These are phyloP conservation scores for Leptoclinus maculatus DNA, from an alignment of 2,797 vertebrate species.

Conservation along the genomic window DNA sequence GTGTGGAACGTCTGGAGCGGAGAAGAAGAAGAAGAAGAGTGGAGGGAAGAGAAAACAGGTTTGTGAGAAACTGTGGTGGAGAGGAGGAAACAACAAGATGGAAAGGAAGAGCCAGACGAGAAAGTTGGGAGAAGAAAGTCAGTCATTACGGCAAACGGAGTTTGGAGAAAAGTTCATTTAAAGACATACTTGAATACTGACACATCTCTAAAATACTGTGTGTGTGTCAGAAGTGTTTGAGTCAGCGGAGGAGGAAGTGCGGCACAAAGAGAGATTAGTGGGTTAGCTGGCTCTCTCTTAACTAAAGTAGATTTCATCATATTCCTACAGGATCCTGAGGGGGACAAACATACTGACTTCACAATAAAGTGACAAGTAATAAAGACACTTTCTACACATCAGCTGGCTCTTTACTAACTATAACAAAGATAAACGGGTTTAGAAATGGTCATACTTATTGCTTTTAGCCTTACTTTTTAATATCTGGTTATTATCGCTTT, in stretches of 20 bases:
- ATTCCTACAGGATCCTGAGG: too few relatives aligned
- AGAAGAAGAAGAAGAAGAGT: background rate
- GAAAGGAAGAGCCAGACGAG: background rate
- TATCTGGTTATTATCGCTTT: too few relatives aligned
- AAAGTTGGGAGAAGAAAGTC: background rate
- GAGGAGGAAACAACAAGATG: background rate
- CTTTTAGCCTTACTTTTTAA: too few relatives aligned
- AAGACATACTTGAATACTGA: background rate
- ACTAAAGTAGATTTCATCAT: too few relatives aligned
- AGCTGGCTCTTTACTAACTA: too few relatives aligned
- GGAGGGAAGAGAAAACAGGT: background rate
- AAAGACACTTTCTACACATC: too few relatives aligned
- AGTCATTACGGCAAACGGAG: background rate
- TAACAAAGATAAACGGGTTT: background rate
- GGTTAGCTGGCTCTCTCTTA: too few relatives aligned
- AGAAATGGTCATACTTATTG: too few relatives aligned
- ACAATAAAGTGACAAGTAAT: too few relatives aligned
- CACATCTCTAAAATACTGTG: background rate
- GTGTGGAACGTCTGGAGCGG: slow-evolving; percentile 91
- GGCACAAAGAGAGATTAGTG: too few relatives aligned
- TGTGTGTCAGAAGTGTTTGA: background rate
- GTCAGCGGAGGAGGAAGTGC: too few relatives aligned
- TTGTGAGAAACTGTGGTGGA: background rate
- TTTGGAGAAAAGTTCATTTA: background rate
- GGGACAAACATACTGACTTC: too few relatives aligned